Evolutionary conservation across 2,888 invertebrate species (phyloP), one percentile per base, ranked within the genome.

Genomic region (Drosophila mimica): DNA sequence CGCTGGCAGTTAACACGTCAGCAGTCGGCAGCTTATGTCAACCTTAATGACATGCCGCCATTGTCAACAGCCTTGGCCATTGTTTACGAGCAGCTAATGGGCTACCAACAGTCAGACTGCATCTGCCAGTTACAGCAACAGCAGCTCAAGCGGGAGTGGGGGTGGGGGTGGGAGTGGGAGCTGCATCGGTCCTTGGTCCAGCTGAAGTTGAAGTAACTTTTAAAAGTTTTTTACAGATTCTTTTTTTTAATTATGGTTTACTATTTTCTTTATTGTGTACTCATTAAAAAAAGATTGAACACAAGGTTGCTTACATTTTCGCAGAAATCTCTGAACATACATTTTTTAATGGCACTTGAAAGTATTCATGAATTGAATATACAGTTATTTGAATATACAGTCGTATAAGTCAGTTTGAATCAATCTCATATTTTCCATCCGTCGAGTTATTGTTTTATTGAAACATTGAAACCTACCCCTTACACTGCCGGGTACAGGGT

Each of bases 1-100:
- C 74, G 53, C 68, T 81, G 91, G 91, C 89, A 82, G 88, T 90
- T 87, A 89, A 90, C 91, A 79, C 85, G 75, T 84, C 79, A 74
- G 79, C 74, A 82, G 84, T 83, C 67, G 64, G 58, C 75, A 74
- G 68, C 84, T 76, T 62, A 72, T 68, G 82, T 73, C 72, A 66
- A 53, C 67, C 78, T 84, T 91, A 82, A 89, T 84, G 91, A 80
- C 80, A 79, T 68, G 77, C 73, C 70, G 70, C 76, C 82, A 88
- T 80, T 89, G 90, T 91, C 89, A 91, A 88, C 91, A 80, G 74
- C 49, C 68, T 67, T 68, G 64, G 60, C 70, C 87, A 88, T 80
- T 90, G 88, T 90, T 84, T 82, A 80, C 83, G 77, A 70, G 48
- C 59, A 38, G 60, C 74, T 82, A 82, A 82, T 83, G 77, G 74